These are phyloP conservation scores for Emydoidea blandingii DNA, from an alignment of 2,797 vertebrate genomes.

Conservation along the genomic window DNA sequence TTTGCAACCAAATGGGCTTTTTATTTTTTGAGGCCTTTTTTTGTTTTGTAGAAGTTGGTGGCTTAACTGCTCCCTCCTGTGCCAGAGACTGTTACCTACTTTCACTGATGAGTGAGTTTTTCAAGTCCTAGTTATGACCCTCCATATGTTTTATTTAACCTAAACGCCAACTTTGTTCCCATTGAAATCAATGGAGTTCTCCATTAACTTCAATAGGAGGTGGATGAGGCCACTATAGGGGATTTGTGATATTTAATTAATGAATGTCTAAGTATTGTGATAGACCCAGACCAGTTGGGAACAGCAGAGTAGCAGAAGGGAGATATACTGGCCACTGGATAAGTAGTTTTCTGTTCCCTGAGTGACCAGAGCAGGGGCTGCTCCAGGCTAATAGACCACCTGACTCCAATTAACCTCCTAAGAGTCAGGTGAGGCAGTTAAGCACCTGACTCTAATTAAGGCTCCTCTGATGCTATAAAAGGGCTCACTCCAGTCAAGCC, in stretches of 20 bases:
- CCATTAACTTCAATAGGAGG: accelerated
- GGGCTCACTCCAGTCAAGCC: no score
- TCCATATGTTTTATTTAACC: neutral
- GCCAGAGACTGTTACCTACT: neutral
- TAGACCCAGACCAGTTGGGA: no score
- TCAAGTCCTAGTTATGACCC: neutral
- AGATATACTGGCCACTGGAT: no score
- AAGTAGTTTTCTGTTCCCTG: no score
- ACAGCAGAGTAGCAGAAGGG: no score
- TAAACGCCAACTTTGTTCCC: neutral
- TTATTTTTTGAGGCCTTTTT: neutral
- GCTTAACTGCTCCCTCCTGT: neutral
- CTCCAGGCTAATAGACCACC: no score
- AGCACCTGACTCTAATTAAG: no score
- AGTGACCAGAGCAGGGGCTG: no score
- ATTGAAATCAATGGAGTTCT: neutral
- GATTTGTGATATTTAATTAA: neutral
- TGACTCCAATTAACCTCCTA: no score
- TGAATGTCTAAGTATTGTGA: neutral
- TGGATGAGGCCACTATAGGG: neutral
- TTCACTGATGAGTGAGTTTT: neutral
- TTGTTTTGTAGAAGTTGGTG: neutral
- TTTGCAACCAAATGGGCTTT: accelerated
- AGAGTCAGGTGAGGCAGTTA: no score
- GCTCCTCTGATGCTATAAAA: no score